Base-by-base conservation (phyloP, 2,888 invertebrate species). In the Autographa gamma region DNA sequence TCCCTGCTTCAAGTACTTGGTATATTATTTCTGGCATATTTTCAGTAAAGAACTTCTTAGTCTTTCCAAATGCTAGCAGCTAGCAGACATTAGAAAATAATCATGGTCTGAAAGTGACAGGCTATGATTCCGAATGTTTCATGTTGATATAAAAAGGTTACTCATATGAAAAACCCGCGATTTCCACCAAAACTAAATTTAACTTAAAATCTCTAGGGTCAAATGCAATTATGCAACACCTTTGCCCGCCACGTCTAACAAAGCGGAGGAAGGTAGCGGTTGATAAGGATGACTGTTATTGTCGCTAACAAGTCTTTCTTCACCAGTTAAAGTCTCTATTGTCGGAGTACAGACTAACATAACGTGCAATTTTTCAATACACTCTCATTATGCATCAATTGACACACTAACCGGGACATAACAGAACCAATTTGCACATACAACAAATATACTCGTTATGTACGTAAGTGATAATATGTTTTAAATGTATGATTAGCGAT, bases 341-440 rank as follows among this genome's bases (percentile, higher is more conserved):
- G 76, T 74, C 34, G 41, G 59, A 16, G 6, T 59, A 38, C 31
- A n/a, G 25, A 41, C 43, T 62, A 59, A 56, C 34, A 11, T 48
- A 61, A 67, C 59, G 59, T 67, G 71, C 63, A 71, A 71, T 71
- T 68, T 66, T 54, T 52, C 65, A 65, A 69, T 69, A 54, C 63
- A 63, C 63, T 34, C 52, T 65, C 58, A 72, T 74, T 81, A 69
- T 62, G 71, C 75, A 66, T 43, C 71, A 70, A 72, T 72, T 77
- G 69, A 48, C 48, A 19, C 60, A 61, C 63, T 16, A n/a, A n/a
- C 8, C 43, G 6, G 14, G 14, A 14, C 43, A 43, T 6, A 48
- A n/a, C 48, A 6, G 48, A 25, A 25, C 25, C 1, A n/a, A 16
- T n/a, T 16, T 48, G 48, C 48, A 48, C 48, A 48, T 48, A 48